Evolutionary conservation across 2,888 invertebrate genomes (phyloP), one percentile per base, ranked within the genome.

Genomic region (Caenorhabditis plicata): DNA sequence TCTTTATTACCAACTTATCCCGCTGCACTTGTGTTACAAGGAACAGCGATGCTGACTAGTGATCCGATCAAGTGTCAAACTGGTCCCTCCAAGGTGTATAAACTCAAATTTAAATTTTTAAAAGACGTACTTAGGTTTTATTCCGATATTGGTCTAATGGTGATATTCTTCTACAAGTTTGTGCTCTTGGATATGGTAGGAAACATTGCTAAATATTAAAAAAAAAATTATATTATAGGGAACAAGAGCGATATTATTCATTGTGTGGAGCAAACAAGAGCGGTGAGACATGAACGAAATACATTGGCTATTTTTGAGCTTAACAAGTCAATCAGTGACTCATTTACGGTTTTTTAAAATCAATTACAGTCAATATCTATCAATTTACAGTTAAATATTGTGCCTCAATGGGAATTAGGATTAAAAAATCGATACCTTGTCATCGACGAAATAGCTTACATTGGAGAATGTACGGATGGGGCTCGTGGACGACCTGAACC

Each of bases 311-410:
- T 77, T 13, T 77, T 78, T 52, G 73, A 76, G 15, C 50, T 78
- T 9, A 50, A 58, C 20, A 49, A 62, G 15, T 26, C 58, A n/a
- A 77, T 78, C 27, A 41, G 51, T 27, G 75, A 75, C 32, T 62
- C 66, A 9, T 78, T 78, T 44, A 77, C 77, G 7, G 78, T 78
- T 42, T 8, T 33, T 33, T 9, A 7, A 33, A 33, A 7, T 33
- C 15, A 33, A 9, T 8, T 33, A 9, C 15, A 5, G 39, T 26
- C 35, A 22, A 13, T 35, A 33, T 15, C 91, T 9, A 27, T 9
- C 29, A 45, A 38, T 35, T 85, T 87, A 43, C 86, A 92, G 89
- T 90, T 94, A 3, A 93, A 94, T 32, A 91, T 95, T 74, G 86
- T 92, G 71, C 95, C 95, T 9, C 88, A 92, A 2, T 78, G 75